Base-by-base conservation (phyloP, 2,797 vertebrate genomes). In the Poeciliopsis paucimaculata region DNA sequence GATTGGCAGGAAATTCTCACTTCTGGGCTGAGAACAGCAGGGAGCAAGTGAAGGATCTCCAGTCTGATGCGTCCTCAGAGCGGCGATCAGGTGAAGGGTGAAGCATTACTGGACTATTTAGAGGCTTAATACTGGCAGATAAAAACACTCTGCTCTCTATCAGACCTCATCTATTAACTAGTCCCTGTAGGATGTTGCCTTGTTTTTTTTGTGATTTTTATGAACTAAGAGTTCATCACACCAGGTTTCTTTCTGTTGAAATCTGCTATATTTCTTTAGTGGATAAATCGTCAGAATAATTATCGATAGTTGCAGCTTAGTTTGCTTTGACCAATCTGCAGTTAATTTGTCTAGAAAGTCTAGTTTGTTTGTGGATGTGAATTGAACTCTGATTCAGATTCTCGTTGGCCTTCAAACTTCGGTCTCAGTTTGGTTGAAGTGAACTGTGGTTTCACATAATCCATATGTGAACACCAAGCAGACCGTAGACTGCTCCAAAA, bases 1-100 rank as follows among this genome's bases (percentile, higher is more conserved):
- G 76, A 86, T 84, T 74, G 79, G 76, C 82, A 82, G 77, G 84
- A 77, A 75, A 82, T 45, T 55, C 39, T 86, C 76, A 12, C 76
- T 77, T 72, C 18, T 43, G 46, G 18, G 36, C 41, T 34, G 4
- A 10, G 53, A 74, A 76, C 82, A 78, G 75, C 73, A 0, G 82
- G 80, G 86, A 76, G 79, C 72, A 13, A 55, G 46, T 43, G 53
- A 78, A 77, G 66, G 8, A 34, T 60, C 70, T 34, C 26, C 66
- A 23, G 1, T 45, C 47, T 76, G 57, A 84, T 36, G 20, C 15
- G 70, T 51, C 76, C 13, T 86, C 31, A 71, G 23, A 0, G 1
- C 49, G 46, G 78, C 4, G 49, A 36, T 66, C 3, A 49, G 28
- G 81, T 71, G 78, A 79, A 28, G 53, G 2, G 46, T 46, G 74